A percentile compares a stretch with the other conserved stretches of the same genome.
phyloP scores from a whole-genome alignment of 2,113 vertebrate species.

The Microtus pennsylvanicus region DNA sequence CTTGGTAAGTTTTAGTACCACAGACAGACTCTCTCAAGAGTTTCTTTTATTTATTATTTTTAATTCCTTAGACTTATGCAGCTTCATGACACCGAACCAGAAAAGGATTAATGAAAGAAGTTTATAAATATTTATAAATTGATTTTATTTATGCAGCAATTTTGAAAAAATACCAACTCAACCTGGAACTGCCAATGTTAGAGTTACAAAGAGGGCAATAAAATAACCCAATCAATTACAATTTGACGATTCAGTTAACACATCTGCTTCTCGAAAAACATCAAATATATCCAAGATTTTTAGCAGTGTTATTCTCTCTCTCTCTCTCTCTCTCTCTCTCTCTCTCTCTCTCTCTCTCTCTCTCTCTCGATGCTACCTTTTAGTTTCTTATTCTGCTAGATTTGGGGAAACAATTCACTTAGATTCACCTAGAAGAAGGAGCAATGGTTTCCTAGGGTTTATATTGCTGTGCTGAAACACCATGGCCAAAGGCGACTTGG shows the following conservation, averaged over 20 bases:
- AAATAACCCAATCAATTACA: neutral
- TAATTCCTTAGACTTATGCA: constrained; percentile 75
- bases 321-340: neutral
- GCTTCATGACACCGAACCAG: constrained; percentile 77
- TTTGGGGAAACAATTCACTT: constrained; percentile 35
- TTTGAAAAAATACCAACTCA: neutral
- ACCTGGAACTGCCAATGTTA: constrained; percentile 32
- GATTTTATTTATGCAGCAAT: constrained; percentile 60
- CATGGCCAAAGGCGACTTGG: neutral
- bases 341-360: neutral
- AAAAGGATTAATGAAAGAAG: constrained; percentile 74
- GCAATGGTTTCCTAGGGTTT: neutral
- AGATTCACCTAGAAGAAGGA: constrained; percentile 39
- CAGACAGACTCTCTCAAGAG: constrained; percentile 53
- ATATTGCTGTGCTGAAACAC: neutral
- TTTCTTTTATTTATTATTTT: constrained; percentile 70
- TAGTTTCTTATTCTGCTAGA: neutral
- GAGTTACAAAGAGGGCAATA: constrained; percentile 20
- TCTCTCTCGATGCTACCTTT: neutral
- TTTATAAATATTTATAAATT: constrained; percentile 73
- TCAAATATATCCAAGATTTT: constrained; percentile 54
- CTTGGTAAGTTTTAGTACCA: constrained; percentile 43
- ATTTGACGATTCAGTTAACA: constrained; percentile 63
- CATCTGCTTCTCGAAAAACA: constrained; percentile 45
- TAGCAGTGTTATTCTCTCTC: neutral